Conservation (phyloP, 2,888 invertebrate species). For the Plagodis pulveraria region DNA sequence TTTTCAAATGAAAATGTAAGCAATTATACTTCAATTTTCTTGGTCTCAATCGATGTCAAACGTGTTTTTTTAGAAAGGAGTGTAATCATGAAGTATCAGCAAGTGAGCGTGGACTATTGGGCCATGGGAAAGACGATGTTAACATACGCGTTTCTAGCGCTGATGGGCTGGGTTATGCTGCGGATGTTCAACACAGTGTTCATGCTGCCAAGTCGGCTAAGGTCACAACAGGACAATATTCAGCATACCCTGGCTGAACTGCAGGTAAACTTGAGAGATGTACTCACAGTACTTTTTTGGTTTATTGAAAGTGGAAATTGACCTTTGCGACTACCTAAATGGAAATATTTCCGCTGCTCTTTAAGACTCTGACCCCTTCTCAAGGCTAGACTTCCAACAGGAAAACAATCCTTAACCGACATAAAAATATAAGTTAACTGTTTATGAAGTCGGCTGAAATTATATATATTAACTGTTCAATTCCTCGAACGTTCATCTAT, state of each 20-base stretch:
- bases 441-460: too few species aligned
- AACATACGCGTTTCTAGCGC: slow-evolving; percentile 86
- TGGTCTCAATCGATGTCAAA: too few species aligned
- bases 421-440: too few species aligned
- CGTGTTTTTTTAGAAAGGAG: background rate
- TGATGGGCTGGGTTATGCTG: slow-evolving; percentile 87
- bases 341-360: background rate
- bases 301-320: background rate
- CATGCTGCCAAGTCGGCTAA: slow-evolving; percentile 86
- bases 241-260: slow-evolving; percentile 80
- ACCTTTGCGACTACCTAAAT: too few species aligned
- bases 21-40: too few species aligned
- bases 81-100: slow-evolving; percentile 85
- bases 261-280: slow-evolving; percentile 56
- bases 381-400: too few species aligned
- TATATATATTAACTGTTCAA: too few species aligned
- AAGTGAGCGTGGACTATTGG: slow-evolving; percentile 88
- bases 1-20: too few species aligned
- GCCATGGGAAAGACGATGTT: slow-evolving; percentile 87
- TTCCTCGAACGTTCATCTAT: too few species aligned
- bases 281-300: too few species aligned
- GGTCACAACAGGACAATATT: slow-evolving; percentile 80
- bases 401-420: too few species aligned
- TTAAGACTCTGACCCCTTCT: too few species aligned
- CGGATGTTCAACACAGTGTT: slow-evolving; percentile 87